These are phyloP conservation scores for Pygoscelis adeliae DNA, from an alignment of 2,113 vertebrate genomes.

Conservation along the genomic window DNA sequence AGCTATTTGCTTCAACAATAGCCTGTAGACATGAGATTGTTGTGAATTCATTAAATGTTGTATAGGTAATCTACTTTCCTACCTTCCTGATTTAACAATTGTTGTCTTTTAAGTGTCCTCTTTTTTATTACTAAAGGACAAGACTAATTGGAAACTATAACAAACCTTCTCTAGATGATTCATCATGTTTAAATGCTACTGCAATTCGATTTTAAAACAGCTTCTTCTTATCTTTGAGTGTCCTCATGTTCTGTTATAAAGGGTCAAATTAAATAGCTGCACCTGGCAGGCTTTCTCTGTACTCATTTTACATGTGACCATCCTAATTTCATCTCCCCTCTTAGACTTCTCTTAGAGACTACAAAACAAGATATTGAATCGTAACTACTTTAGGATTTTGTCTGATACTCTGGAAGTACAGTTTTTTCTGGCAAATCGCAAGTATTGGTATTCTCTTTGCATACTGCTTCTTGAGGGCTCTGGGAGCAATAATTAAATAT, in stretches of 20 bases:
- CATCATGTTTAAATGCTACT: background rate
- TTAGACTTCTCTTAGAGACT: background rate
- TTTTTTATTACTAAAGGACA: background rate
- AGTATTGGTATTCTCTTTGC: background rate
- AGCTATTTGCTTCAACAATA: background rate
- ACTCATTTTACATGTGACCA: background rate
- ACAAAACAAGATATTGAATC: background rate
- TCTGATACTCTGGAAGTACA: background rate
- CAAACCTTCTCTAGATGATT: background rate
- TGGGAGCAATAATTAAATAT: background rate
- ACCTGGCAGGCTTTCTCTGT: background rate
- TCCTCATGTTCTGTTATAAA: background rate
- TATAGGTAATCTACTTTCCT: background rate
- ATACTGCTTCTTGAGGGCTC: background rate
- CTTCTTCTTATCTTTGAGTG: background rate
- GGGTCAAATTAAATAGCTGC: background rate
- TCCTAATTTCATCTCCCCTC: background rate
- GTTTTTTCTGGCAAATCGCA: background rate
- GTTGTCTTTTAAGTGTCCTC: background rate
- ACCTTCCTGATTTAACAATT: background rate
- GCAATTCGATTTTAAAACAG: constrained; percentile 17
- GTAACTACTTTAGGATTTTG: background rate
- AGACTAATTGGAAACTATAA: background rate
- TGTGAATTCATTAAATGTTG: background rate
- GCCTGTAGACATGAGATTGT: background rate